phyloP scores from a whole-genome alignment of 92 coral and sea anemone genomes.

The Porites lobata region DNA sequence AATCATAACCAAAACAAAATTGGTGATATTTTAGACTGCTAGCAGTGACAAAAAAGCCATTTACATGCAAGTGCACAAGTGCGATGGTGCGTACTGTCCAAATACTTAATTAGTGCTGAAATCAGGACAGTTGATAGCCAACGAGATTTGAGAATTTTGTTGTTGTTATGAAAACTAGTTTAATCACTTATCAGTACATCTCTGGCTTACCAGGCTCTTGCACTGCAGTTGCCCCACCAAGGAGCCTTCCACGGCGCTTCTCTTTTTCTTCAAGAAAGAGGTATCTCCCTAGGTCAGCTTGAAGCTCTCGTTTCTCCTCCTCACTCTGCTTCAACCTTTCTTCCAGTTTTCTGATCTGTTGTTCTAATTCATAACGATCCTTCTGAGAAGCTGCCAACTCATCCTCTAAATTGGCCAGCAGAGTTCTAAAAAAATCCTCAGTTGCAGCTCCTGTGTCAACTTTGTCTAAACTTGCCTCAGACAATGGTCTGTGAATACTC shows the following conservation, averaged over 20 bases:
- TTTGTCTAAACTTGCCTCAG: background rate
- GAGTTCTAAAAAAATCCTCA: no score
- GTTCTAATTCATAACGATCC: background rate
- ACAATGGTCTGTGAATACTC: background rate
- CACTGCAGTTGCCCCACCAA: conserved; percentile 7
- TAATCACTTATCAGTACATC: background rate
- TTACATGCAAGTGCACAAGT: no score
- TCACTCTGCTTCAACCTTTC: conserved; percentile 10
- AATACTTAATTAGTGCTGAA: no score
- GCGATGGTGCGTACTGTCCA: no score
- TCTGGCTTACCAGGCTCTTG: conserved; percentile 13
- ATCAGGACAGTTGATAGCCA: no score
- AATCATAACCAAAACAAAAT: no score
- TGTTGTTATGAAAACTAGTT: no score
- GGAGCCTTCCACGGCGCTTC: background rate
- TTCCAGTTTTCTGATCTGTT: background rate
- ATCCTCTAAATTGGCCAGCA: background rate
- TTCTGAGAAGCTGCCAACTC: background rate
- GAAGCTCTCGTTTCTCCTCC: conserved; percentile 1
- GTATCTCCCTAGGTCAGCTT: background rate
- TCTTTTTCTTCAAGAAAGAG: conserved; percentile 7
- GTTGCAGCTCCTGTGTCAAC: background rate
- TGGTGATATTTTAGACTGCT: no score
- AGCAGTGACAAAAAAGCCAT: no score
- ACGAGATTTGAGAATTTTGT: no score